These are phyloP conservation scores for Trichonephila inaurata DNA, from an alignment of 1,140 invertebrate genomes.

Conservation along the genomic window DNA sequence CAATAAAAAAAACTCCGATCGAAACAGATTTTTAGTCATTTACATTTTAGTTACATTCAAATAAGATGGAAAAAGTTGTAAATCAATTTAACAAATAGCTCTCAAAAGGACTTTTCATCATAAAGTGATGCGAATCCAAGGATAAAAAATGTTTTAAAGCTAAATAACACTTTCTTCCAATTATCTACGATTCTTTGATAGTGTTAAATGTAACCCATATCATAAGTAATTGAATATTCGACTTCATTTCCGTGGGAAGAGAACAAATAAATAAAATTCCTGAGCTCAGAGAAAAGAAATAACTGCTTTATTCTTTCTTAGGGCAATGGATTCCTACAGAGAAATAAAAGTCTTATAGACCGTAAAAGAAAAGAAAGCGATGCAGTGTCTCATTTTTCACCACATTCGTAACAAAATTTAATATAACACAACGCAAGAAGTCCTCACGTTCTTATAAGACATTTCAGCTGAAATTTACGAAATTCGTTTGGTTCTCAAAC, in stretches of 20 bases:
- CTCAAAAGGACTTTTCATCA: no score
- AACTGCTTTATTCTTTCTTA: neutral
- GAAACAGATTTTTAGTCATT: no score
- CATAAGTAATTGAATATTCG: constrained; percentile 51
- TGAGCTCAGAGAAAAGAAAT: neutral
- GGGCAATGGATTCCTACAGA: constrained; percentile 14
- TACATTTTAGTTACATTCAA: no score
- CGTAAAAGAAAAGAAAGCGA: constrained; percentile 9
- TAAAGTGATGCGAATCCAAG: neutral
- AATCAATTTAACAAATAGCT: no score
- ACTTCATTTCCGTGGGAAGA: constrained; percentile 41
- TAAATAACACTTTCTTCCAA: neutral
- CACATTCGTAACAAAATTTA: constrained; percentile 34
- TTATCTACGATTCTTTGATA: neutral
- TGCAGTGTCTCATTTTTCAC: constrained; percentile 43
- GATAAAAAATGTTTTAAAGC: neutral
- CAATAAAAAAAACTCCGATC: no score
- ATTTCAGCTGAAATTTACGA: constrained; percentile 12
- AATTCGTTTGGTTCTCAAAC: constrained; percentile 26
- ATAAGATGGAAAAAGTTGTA: no score
- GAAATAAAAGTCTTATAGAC: neutral
- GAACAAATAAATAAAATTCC: constrained; percentile 22
- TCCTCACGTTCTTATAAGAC: constrained; percentile 31
- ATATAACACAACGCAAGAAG: constrained; percentile 24
- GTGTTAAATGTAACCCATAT: constrained; percentile 4